phyloP scores from a whole-genome alignment of 2,888 invertebrate species.

The Hydraecia micacea region DNA sequence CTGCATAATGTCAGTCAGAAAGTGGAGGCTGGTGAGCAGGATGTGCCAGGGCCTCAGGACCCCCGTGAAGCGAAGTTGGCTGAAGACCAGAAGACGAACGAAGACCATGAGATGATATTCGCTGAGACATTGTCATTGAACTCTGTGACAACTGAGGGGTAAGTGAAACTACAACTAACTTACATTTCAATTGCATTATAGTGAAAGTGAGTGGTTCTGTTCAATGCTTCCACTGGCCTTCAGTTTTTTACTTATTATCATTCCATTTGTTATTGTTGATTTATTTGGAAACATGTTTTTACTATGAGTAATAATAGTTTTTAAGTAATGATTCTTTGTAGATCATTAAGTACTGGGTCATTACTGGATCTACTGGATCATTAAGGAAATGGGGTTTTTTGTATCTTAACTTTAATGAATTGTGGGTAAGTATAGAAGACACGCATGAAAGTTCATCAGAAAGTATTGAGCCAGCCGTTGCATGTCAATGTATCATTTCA shows the following conservation, averaged over 20 bases:
- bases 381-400: not conserved
- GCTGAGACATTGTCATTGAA: constrained; percentile 89
- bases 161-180: constrained; percentile 72
- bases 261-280: constrained; percentile 44
- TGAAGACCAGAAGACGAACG: constrained; percentile 58
- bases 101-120: constrained; percentile 86
- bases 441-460: not conserved
- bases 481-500: constrained; percentile 5
- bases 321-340: not conserved
- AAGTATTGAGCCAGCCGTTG: not conserved
- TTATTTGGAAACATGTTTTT: constrained; percentile 27
- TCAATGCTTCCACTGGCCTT: constrained; percentile 61
- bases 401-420: not conserved
- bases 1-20: constrained; percentile 86
- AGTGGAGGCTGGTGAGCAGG: constrained; percentile 66
- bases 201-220: constrained; percentile 66
- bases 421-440: not conserved
- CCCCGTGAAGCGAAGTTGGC: constrained; percentile 51
- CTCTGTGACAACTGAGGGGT: constrained; percentile 90
- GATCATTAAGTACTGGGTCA: no score
- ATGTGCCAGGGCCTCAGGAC: constrained; percentile 58
- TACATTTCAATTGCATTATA: constrained; percentile 29
- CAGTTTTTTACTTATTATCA: constrained; percentile 53
- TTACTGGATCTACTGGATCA: no score
- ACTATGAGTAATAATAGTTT: not conserved